phyloP scores from a whole-genome alignment of 1,140 invertebrate genomes.

The Agrypnia vestita region DNA sequence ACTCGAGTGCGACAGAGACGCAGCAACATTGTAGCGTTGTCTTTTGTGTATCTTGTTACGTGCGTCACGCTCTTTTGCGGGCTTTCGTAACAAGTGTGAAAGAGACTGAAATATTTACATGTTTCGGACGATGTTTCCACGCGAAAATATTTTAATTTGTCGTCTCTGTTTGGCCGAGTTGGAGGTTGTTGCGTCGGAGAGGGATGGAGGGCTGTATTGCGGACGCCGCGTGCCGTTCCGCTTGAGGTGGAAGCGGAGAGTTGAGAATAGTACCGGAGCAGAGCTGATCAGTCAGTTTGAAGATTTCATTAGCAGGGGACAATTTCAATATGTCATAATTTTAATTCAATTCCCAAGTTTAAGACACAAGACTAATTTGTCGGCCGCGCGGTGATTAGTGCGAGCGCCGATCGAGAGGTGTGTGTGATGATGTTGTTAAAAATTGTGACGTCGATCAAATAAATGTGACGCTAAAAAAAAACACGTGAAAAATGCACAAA shows the following conservation, averaged over 20 bases:
- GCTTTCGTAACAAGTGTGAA: too few relatives aligned
- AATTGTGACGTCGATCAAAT: too few relatives aligned
- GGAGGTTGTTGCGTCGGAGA: neutral
- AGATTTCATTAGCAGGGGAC: constrained; percentile 48
- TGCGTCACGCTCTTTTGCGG: too few relatives aligned
- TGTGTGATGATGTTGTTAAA: too few relatives aligned
- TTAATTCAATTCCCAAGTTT: constrained; percentile 41
- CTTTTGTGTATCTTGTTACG: too few relatives aligned
- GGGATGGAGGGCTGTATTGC: neutral
- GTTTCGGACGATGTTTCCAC: neutral
- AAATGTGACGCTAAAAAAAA: neutral
- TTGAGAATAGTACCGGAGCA: constrained; percentile 6
- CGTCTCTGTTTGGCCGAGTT: neutral
- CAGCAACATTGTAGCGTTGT: neutral
- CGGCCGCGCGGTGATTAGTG: neutral
- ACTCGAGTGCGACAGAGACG: constrained; percentile 11
- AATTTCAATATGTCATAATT: constrained; percentile 52
- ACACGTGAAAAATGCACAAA: neutral
- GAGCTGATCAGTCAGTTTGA: constrained; percentile 35
- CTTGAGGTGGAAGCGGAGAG: constrained; percentile 30
- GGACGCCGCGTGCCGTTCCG: constrained; percentile 7
- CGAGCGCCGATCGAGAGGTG: neutral
- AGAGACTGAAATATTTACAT: too few relatives aligned
- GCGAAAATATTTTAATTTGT: neutral
- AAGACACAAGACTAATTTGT: neutral